phyloP scores from a whole-genome alignment of 2,113 vertebrate species.

The Tragelaphus imberbis region DNA sequence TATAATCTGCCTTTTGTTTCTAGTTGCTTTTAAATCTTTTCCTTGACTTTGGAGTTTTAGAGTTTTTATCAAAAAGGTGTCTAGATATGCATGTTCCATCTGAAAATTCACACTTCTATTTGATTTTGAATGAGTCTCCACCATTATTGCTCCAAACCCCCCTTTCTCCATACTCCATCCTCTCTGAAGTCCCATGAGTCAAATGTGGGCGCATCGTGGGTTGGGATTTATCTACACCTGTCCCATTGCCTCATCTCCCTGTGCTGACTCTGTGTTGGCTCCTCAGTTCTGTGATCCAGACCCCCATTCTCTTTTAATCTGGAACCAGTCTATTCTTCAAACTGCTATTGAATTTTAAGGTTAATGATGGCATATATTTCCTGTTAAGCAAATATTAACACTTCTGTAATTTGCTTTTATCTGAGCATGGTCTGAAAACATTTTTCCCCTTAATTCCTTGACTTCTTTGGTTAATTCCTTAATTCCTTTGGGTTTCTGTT shows the following conservation, averaged over 20 bases:
- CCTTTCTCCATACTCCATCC: background rate
- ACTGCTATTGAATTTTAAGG: background rate
- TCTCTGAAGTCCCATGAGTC: background rate
- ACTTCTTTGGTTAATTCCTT: background rate
- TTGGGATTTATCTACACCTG: background rate
- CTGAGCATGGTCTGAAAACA: background rate
- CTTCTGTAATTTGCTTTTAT: background rate
- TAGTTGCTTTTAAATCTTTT: conserved; percentile 9
- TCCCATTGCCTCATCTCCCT: background rate
- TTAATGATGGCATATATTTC: background rate
- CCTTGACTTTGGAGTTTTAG: background rate
- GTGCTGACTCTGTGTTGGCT: accelerated
- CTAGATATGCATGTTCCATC: background rate
- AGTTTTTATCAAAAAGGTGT: background rate
- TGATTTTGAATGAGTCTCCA: background rate
- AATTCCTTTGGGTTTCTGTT: background rate
- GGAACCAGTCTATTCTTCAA: background rate
- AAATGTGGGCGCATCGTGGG: accelerated
- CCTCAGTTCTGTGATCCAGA: too few relatives aligned
- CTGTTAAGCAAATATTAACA: background rate
- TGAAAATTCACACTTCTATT: background rate
- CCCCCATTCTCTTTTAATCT: background rate
- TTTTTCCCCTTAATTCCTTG: background rate
- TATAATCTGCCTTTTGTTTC: background rate
- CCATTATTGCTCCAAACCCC: background rate